phyloP scores from a whole-genome alignment of 2,113 vertebrate genomes.

The Pelmatolapia mariae region DNA sequence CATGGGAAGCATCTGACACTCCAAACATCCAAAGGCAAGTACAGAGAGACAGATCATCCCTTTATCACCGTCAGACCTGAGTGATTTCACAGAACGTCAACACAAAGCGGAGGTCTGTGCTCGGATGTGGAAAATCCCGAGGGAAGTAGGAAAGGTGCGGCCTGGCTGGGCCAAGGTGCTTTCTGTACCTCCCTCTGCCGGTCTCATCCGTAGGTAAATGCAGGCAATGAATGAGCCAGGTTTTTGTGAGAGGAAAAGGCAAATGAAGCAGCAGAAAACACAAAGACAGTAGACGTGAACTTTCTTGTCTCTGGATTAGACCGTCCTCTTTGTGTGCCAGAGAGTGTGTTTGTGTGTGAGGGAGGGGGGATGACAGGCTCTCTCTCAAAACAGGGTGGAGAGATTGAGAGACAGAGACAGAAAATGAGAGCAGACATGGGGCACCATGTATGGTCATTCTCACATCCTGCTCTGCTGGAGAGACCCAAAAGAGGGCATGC shows the following conservation, averaged over 20 bases:
- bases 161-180: conserved; percentile 13
- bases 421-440: conserved; percentile 4
- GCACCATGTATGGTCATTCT: conserved; percentile 59
- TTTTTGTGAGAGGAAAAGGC: not conserved
- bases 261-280: not conserved
- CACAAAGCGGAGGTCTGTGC: conserved; percentile 31
- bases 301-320: conserved; percentile 22
- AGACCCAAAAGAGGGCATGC: conserved; percentile 40
- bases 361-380: not conserved
- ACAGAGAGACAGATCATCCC: not conserved
- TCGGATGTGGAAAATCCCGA: conserved; percentile 30
- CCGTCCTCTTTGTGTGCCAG: conserved; percentile 35
- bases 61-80: conserved; percentile 15
- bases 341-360: not conserved
- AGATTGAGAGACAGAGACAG: not conserved
- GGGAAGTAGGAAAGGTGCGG: conserved; percentile 20
- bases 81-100: conserved; percentile 8
- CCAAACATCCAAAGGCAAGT: conserved; percentile 20
- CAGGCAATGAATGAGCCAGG: not conserved
- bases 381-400: conserved; percentile 22
- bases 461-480: conserved; percentile 22
- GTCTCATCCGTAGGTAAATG: conserved; percentile 9
- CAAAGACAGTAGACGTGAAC: not conserved
- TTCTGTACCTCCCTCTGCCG: conserved; percentile 24
- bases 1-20: conserved; percentile 18